These are phyloP conservation scores for Eonycteris spelaea DNA, from an alignment of 2,113 vertebrate species.

Conservation along the genomic window DNA sequence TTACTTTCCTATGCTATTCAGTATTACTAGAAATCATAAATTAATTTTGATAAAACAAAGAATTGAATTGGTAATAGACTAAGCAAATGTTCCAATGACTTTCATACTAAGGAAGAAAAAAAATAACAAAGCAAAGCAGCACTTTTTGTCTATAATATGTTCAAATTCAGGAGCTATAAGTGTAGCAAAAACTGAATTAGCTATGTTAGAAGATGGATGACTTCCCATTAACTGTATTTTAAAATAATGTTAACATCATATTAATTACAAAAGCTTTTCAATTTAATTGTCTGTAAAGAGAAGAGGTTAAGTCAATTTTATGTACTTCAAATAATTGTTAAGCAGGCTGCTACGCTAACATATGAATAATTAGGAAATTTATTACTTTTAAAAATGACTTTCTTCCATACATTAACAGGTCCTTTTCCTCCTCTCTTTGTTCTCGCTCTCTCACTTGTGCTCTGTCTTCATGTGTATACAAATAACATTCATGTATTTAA, in stretches of 20 bases:
- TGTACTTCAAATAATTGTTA: conserved; percentile 39
- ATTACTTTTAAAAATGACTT: conserved; percentile 26
- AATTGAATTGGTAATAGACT: conserved; percentile 41
- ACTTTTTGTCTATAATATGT: conserved; percentile 47
- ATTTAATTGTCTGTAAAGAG: conserved; percentile 70
- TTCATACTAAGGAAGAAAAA: conserved; percentile 35
- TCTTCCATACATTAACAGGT: not conserved
- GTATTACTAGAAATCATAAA: conserved; percentile 63
- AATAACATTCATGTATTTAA: not conserved
- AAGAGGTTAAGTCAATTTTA: conserved; percentile 55
- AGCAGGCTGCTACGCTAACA: not conserved
- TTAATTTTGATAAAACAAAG: conserved; percentile 69
- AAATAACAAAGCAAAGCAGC: conserved; percentile 36
- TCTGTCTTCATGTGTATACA: not conserved
- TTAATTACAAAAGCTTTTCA: conserved; percentile 57
- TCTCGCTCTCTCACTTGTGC: not conserved
- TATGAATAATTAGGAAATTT: conserved; percentile 43
- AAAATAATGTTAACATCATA: conserved; percentile 65
- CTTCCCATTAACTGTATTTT: conserved; percentile 64
- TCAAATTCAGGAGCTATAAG: conserved; percentile 66
- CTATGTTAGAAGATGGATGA: conserved; percentile 50
- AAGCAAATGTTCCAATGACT: conserved; percentile 53
- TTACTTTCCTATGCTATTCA: conserved; percentile 64
- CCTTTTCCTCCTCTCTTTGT: not conserved
- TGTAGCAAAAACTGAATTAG: conserved; percentile 57